Percentiles rank a stretch among this genome's conserved stretches.
phyloP scores from a whole-genome alignment of 1,140 invertebrate species.

The Steinernema khuongi region DNA sequence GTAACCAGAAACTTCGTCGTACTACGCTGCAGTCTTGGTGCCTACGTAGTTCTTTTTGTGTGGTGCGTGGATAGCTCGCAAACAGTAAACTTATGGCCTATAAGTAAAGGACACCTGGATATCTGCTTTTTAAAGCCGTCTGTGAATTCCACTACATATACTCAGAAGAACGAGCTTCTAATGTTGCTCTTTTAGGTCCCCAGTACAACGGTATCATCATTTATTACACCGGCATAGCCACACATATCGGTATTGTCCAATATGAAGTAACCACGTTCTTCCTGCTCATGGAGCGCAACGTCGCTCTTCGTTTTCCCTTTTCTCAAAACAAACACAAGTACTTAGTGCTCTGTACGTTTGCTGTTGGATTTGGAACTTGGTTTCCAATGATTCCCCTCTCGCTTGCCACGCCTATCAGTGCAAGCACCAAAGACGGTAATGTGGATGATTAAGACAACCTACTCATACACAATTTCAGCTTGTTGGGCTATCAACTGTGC shows the following conservation, averaged over 20 bases:
- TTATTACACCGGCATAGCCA: not conserved
- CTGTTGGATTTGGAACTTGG: not conserved
- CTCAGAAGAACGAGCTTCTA: not conserved
- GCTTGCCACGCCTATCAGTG: not conserved
- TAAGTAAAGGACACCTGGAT: not conserved
- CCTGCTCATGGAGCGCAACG: not conserved
- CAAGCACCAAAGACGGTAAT: not conserved
- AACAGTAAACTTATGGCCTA: no score
- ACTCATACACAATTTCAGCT: not conserved
- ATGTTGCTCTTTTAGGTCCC: not conserved
- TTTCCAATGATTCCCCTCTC: not conserved
- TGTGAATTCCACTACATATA: no score
- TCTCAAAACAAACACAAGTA: not conserved
- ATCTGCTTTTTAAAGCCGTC: not conserved
- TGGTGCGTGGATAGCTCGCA: no score
- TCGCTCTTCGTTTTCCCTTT: not conserved
- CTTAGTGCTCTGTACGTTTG: not conserved
- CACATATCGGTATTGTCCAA: not conserved
- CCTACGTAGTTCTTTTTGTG: no score
- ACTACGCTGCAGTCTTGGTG: no score
- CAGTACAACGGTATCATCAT: not conserved
- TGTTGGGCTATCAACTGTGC: constrained; percentile 3
- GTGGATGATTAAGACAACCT: not conserved
- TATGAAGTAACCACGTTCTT: not conserved
- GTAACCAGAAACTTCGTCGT: no score